Evolutionary conservation across 2,797 vertebrate species (phyloP), one percentile per base, ranked within the genome.

Genomic region (Helicolenus hilgendorfi): DNA sequence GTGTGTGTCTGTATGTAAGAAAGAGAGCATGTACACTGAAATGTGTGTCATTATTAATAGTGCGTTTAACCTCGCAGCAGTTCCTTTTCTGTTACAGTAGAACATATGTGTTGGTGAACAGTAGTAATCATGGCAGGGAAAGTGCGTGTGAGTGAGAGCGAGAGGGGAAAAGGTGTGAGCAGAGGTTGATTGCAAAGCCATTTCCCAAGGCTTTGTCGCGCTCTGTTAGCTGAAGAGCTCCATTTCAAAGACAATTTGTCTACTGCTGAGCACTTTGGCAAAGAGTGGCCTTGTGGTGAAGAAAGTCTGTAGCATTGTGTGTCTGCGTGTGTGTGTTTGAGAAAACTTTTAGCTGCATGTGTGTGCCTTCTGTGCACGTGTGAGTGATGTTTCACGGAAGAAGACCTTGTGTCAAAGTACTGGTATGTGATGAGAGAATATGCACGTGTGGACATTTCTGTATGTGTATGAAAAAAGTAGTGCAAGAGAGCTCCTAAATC

Each of bases 131-230:
- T 18, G 20, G 67, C 41, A 60, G 45, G 38, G 72, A 68, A 35
- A 73, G 63, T 53, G 79, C 45, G 38, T 79, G 89, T 68, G 73
- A 79, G 75, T 0, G 24, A 59, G 64, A 71, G 84, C 0, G 22
- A 22, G 64, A 76, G 81, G 71, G 68, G 83, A 49, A 81, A 84
- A 94, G 87, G 90, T 93, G 82, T 84, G 93, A 92, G 85, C 73
- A 49, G 83, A 79, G 92, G 92, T 94, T 95, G 93, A 96, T 96
- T 96, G 94, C 91, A 20, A 92, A 92, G 89, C 85, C 81, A 87
- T 96, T 96, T 96, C 93, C 92, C 74, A 79, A 93, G 93, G 94
- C 95, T 95, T 93, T 95, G 94, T 92, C 27, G 87, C 65, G 81
- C 91, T 95, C 91, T 93, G 94, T 95, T 94, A 93, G 91, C 84